Base-by-base conservation (phyloP, 2,888 invertebrate genomes). In the Dilophus febrilis region DNA sequence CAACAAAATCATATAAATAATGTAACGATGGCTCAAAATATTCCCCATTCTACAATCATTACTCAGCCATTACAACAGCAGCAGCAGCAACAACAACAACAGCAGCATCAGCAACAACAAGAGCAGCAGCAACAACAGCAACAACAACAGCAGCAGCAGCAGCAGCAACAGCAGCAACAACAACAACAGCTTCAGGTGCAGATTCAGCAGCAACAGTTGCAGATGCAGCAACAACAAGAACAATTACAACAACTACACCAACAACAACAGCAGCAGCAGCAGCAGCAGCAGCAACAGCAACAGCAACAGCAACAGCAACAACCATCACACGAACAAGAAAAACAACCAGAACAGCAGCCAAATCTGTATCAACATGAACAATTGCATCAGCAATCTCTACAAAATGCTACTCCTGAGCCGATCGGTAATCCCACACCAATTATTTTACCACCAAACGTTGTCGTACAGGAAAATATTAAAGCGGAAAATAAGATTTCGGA, bases 161-260 rank as follows among this genome's bases (percentile, higher is more conserved):
- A 10, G 18, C 37, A 29, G 17, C 38, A 22, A 27, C 37, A 35
- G 12, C 40, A 36, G 27, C 35, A 31, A 37, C 42, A 42, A 44
- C 41, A 35, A 37, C 35, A 44, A 37, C 28, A 28, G 41, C 26
- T 45, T 35, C 32, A 41, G 36, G 42, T 37, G 13, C 35, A 27
- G 46, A 42, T 41, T 45, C 39, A 35, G 42, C 43, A 37, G 43
- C 45, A 38, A 41, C 44, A 35, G 35, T 42, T 34, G 41, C 46
- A 40, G 40, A 52, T 40, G 46, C 54, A 11, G 48, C 54, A 16
- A 50, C 53, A 39, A 44, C 48, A 38, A 43, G 43, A 35, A 39
- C 44, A 50, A 13, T 50, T 55, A 29, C 55, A 54, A 26, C 45
- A 53, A 40, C 51, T 53, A 45, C 37, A 32, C 22, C 56, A 50